These are phyloP conservation scores for Pseudolycoriella hygida DNA, from an alignment of 2,888 invertebrate genomes.

Conservation along the genomic window DNA sequence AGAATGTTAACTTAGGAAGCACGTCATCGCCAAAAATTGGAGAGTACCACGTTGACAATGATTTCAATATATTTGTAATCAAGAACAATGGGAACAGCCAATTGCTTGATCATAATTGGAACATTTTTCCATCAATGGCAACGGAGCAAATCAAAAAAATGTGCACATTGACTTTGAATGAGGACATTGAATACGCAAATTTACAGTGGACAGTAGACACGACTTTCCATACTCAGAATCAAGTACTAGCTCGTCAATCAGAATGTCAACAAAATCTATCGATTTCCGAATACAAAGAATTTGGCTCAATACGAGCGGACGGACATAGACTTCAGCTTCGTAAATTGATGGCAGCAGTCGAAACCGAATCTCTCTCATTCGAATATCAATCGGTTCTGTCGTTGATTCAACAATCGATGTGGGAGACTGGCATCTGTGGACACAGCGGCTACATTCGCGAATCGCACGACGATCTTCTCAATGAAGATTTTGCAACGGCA, in stretches of 20 bases:
- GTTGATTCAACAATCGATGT: constrained; percentile 26
- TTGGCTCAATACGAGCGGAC: not conserved
- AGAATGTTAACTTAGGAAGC: not conserved
- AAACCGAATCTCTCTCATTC: not conserved
- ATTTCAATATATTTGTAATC: no score
- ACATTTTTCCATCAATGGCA: no score
- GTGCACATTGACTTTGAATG: not conserved
- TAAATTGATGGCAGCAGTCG: not conserved
- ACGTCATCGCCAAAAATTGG: no score
- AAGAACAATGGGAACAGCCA: no score
- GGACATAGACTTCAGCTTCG: not conserved
- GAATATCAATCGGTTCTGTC: constrained; percentile 12
- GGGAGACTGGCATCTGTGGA: constrained; percentile 31
- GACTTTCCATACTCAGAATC: not conserved
- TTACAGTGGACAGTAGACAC: not conserved
- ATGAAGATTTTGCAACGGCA: not conserved
- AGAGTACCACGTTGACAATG: no score
- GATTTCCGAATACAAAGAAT: not conserved
- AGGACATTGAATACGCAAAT: not conserved
- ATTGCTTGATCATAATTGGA: no score
- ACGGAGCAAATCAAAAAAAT: not conserved
- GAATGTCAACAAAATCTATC: not conserved
- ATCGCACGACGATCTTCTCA: not conserved
- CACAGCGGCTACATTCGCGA: constrained; percentile 37
- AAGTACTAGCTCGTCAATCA: not conserved